Base-by-base conservation (phyloP, 2,888 invertebrate genomes). In the Plemyria rubiginata region DNA sequence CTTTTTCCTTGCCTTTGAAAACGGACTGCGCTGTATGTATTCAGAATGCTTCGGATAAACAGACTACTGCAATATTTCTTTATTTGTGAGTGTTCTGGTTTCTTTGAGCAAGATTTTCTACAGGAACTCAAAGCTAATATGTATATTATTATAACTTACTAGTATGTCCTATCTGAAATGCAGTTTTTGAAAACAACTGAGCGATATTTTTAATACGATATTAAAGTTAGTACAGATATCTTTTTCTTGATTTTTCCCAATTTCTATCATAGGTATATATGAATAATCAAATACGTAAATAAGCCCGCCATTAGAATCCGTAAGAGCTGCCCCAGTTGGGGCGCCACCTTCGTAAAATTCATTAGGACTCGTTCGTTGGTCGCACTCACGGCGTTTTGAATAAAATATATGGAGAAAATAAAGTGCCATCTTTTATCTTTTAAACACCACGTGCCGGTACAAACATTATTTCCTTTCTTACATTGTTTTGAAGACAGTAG, bases 401-500 rank as follows among this genome's bases (percentile, higher is more conserved):
- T 91, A 89, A 89, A 84, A 89, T 89, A 90, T 89, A 80, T 79
- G 80, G 74, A 76, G 58, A 57, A 83, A 79, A 86, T 85, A 88
- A 87, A 85, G 77, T 71, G 83, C 77, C 84, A 83, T 86, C 88
- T 88, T 88, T 90, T 90, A 89, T 87, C 86, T 89, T 85, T 86
- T 90, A 89, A 88, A 89, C 86, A 85, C 16, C 85, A 88, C 87
- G 90, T 88, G 78, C 80, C 82, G 84, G 83, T 81, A 86, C 84
- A 87, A 28, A 87, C 86, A 83, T 87, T 80, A 71, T 76, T 80
- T 81, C 76, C 79, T 71, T 71, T 70, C 74, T 70, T 76, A 73
- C 74, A 78, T 70, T 75, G 69, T 65, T 68, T 67, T 6, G 7
- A 49, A 29, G 13, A 49, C 32, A 29, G 12, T 48, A 13, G 4